Base-by-base conservation (phyloP, 2,888 invertebrate genomes). In the Zygaena filipendulae region DNA sequence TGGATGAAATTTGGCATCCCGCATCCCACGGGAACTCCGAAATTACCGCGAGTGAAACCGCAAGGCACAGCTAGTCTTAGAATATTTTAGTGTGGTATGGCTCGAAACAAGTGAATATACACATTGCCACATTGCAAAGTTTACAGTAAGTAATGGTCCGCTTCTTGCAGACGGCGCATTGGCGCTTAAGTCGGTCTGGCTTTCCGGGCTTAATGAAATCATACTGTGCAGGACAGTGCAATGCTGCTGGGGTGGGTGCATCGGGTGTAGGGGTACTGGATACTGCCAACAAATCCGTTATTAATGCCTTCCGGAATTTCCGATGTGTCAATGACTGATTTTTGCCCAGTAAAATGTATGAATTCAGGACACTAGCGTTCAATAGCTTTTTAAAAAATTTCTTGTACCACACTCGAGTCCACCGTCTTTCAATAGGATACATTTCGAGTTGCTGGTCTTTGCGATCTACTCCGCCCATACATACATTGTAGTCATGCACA, bases 331-430 rank as follows among this genome's bases (percentile, higher is more conserved):
- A 14, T n/a, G n/a, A n/a, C n/a, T n/a, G n/a, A n/a, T 14, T 13
- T 14, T 13, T 14, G n/a, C 25, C 25, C 23, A 14, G n/a, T 11
- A 30, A 14, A 8, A 32, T 34, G 25, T 18, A 37, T 1, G 38
- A 23, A 22, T 47, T 47, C 2, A 43, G 13, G 2, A 40, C 32
- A 16, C 37, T 37, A n/a, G 23, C 35, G 13, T 43, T 41, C n/a
- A 41, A 29, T 0, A 39, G 37, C 23, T 28, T 23, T 11, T 27
- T 35, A 21, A 41, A 44, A 20, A 38, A 13, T 10, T 38, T 45
- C 16, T 42, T 45, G 21, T 47, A 49, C 38, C 47, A 47, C 2
- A 45, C 29, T 9, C 25, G 19, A 8, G 32, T 39, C 18, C 37
- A 31, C 27, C 36, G 37, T 10, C 39, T 21, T 25, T 40, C 40